Base-by-base conservation (phyloP, 2,888 invertebrate genomes). In the Andrena chrysosceles region DNA sequence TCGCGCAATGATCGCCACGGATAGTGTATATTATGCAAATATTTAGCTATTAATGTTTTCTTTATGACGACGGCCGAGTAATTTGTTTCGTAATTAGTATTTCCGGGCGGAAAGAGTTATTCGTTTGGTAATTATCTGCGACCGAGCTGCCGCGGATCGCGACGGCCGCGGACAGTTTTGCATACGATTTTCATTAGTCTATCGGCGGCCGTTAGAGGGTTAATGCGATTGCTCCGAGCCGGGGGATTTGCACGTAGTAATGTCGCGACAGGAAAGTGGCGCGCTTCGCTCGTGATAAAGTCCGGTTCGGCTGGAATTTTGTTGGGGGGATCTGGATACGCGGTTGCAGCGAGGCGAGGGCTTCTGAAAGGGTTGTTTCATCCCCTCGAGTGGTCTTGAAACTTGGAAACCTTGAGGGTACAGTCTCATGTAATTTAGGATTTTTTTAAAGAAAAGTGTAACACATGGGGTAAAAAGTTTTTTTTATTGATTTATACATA, bases 21-120 rank as follows among this genome's bases (percentile, higher is more conserved):
- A 77, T 83, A 77, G 83, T 56, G 56, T 83, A 75, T 76, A 83
- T 83, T 83, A 83, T 83, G 83, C 83, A 82, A 83, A 83, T 83
- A 77, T 82, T 82, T 82, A 77, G 69, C 83, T 83, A 83, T 81
- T 83, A 83, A 83, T 83, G 82, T 75, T 82, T 82, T 77, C 83
- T 82, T 82, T 83, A 82, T 83, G 82, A 82, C 82, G 35, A 26
- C 56, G 8, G 42, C 72, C 64, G 72, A 82, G 82, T 82, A 83
- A 83, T 83, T 83, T 70, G 82, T 83, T 82, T 77, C 77, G 77
- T 81, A 76, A 82, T 82, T 73, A 82, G 81, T 81, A 82, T 82
- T 82, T 81, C 42, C 13, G 26, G 66, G 66, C 72, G 82, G 73
- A 82, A 56, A 77, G 71, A 82, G 83, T 83, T 83, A 82, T 81